phyloP scores from a whole-genome alignment of 2,113 vertebrate species.

The Lanius collurio region DNA sequence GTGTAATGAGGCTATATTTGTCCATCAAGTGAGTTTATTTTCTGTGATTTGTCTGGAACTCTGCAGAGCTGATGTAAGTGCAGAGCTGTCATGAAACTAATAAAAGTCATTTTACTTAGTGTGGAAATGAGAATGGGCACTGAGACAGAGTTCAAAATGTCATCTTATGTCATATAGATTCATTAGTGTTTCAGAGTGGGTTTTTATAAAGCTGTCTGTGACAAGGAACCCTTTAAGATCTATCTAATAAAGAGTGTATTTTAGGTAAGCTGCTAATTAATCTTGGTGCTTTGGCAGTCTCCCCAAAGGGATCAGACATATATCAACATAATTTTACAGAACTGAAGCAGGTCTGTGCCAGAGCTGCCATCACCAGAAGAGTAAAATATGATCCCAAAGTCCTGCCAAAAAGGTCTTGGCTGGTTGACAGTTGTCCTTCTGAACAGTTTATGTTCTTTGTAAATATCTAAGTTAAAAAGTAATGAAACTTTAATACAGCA shows the following conservation, averaged over 20 bases:
- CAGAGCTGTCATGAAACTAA: conserved; percentile 8
- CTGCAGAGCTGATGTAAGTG: conserved; percentile 26
- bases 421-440: neutral
- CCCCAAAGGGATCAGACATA: conserved; percentile 16
- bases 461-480: conserved; percentile 44
- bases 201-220: conserved; percentile 34
- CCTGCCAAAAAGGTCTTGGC: conserved; percentile 11
- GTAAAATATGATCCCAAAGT: neutral
- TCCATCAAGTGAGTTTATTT: conserved; percentile 21
- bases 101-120: conserved; percentile 9
- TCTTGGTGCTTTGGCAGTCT: conserved; percentile 48
- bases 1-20: neutral
- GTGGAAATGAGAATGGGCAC: conserved; percentile 20
- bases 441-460: neutral
- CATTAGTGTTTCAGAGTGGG: conserved; percentile 28
- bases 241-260: conserved; percentile 8
- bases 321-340: conserved; percentile 9
- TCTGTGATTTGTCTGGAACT: neutral
- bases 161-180: conserved; percentile 22
- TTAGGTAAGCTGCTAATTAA: conserved; percentile 55
- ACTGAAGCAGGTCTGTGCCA: conserved; percentile 16
- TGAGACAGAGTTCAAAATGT: conserved; percentile 41
- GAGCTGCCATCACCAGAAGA: conserved; percentile 10
- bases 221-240: conserved; percentile 18
- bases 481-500: conserved; percentile 41